These are phyloP conservation scores for Lepidurus apus DNA, from an alignment of 1,140 invertebrate genomes.

Conservation along the genomic window DNA sequence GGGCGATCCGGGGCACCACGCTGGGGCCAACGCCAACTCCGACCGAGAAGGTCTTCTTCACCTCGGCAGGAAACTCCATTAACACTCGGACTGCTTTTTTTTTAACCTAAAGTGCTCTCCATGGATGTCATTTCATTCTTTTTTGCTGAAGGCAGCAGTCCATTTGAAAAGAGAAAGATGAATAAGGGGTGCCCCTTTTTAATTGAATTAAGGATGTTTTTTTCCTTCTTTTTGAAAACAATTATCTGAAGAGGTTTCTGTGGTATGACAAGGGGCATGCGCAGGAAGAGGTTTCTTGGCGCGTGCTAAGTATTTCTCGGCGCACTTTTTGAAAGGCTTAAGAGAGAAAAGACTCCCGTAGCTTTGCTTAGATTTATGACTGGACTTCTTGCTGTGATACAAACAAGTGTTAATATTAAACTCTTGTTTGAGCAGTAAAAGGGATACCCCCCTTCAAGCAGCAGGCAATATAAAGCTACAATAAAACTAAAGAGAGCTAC, in stretches of 20 bases:
- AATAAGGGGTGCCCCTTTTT: not conserved
- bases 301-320: slow-evolving; percentile 4
- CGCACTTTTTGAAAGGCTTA: not conserved
- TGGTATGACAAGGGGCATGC: not conserved
- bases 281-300: not conserved
- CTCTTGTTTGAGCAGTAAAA: not conserved
- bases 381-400: not conserved
- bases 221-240: not conserved
- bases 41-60: slow-evolving; percentile 21
- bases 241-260: not conserved
- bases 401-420: not conserved
- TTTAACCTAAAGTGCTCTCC: not conserved
- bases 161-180: not conserved
- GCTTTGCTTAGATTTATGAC: slow-evolving; percentile 5
- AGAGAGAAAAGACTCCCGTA: not conserved
- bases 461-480: too few species aligned
- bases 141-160: not conserved
- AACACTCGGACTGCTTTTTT: not conserved
- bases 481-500: not conserved
- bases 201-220: not conserved
- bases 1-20: slow-evolving; percentile 15
- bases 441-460: not conserved
- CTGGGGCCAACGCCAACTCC: slow-evolving; percentile 17
- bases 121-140: not conserved
- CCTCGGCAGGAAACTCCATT: slow-evolving; percentile 20